A percentile compares a stretch with the other conserved stretches of the same genome.
phyloP scores from a whole-genome alignment of 2,888 invertebrate species.

The Dasypolia templi region DNA sequence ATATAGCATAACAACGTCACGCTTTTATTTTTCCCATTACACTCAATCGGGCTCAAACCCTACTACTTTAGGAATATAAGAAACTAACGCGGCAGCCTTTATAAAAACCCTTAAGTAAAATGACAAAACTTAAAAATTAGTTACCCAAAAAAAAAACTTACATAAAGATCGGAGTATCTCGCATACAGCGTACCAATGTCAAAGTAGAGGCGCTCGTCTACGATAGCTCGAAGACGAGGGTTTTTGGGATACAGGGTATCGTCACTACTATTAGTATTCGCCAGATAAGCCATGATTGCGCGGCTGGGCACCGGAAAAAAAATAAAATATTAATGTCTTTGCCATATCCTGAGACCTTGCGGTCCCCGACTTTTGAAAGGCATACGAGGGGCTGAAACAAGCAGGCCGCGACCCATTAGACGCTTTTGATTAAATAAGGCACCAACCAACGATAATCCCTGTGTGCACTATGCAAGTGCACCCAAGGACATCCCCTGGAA shows the following conservation, averaged over 20 bases:
- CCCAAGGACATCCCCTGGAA: not conserved
- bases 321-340: too few species aligned
- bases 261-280: slow-evolving; percentile 92
- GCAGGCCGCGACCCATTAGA: not conserved
- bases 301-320: too few species aligned
- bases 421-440: not conserved
- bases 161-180: slow-evolving; percentile 89
- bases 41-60: not conserved
- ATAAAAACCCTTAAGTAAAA: not conserved
- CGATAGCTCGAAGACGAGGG: slow-evolving; percentile 90
- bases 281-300: slow-evolving; percentile 92
- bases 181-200: slow-evolving; percentile 90
- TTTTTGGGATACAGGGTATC: slow-evolving; percentile 92
- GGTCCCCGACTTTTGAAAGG: not conserved
- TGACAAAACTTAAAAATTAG: not conserved
- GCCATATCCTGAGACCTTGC: not conserved
- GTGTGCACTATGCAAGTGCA: not conserved
- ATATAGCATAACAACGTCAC: not conserved
- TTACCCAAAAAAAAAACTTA: slow-evolving; percentile 85
- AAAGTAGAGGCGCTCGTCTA: slow-evolving; percentile 92
- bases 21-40: too few species aligned
- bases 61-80: not conserved
- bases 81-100: not conserved
- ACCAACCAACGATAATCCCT: not conserved
- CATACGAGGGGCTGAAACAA: too few species aligned